Conservation (phyloP, 1,140 invertebrate genomes). For the Anadara kagoshimensis region DNA sequence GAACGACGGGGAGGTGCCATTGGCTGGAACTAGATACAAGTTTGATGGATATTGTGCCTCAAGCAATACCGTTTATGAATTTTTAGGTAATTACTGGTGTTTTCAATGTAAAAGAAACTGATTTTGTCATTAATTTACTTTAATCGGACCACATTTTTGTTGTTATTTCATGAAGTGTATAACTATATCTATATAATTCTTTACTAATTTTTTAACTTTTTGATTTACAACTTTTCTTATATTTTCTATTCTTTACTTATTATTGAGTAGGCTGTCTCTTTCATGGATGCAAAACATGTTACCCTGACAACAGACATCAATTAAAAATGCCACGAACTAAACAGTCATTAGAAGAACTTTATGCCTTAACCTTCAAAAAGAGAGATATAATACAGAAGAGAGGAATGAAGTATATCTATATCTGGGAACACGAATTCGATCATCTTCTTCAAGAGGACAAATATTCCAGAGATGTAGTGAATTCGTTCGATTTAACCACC, state of each 20-base stretch:
- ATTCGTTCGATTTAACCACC: not conserved
- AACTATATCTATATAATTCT: no score
- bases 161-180: no score
- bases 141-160: no score
- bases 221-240: no score
- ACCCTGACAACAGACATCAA: slow-evolving; percentile 4
- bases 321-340: slow-evolving; percentile 15
- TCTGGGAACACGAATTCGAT: slow-evolving; percentile 49
- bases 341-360: slow-evolving; percentile 36
- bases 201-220: no score
- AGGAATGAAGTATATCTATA: slow-evolving; percentile 30
- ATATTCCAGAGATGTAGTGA: not conserved
- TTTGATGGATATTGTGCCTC: slow-evolving; percentile 11
- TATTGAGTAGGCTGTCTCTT: slow-evolving; percentile 16
- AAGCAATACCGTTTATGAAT: slow-evolving; percentile 27
- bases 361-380: slow-evolving; percentile 26
- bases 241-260: not conserved
- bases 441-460: slow-evolving; percentile 12
- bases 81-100: slow-evolving; percentile 28
- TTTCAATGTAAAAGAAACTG: no score
- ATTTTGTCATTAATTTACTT: no score
- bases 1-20: slow-evolving; percentile 23
- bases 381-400: slow-evolving; percentile 14
- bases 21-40: slow-evolving; percentile 29
- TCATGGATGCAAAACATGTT: slow-evolving; percentile 21